Evolutionary conservation across 2,888 invertebrate species (phyloP), one percentile per base, ranked within the genome.

Genomic region (Aelia acuminata): DNA sequence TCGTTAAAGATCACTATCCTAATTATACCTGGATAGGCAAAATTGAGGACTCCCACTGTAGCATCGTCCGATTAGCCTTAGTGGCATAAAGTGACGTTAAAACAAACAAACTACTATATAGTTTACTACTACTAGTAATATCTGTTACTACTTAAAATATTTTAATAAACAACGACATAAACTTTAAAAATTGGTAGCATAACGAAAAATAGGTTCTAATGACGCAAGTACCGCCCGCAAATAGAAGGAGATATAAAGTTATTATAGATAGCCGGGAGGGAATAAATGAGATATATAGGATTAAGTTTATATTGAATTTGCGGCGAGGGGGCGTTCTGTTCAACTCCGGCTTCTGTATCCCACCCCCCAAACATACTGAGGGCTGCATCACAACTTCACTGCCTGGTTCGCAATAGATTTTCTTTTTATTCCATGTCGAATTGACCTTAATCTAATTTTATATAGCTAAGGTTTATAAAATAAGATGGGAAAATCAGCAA

Each of bases 241-340:
- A 70, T 70, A 35, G 63, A 70, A 70, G 26, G 13, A 57, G 63
- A 31, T 18, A 70, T 70, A 70, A 70, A 70, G 63, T 70, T 70
- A 70, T 70, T 70, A 70, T 31, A 70, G 15, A 70, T 70, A 70
- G 63, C 63, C 63, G 63, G 63, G 35, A 70, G 63, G 63, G 35
- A 70, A 70, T 70, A 70, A 70, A 70, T 70, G 63, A 70, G 63
- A 70, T 70, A 70, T 70, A 70, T 70, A 70, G 63, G 63, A 70
- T 70, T 70, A 70, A 70, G 63, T 70, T 70, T 70, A 70, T 70
- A 70, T 70, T 70, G 63, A 70, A 70, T 70, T 70, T 70, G 63
- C 35, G 63, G 63, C 35, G 63, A 57, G 57, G 63, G 63, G 35
- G 63, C 26, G 31, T 8, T 7, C 35, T 70, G 31, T 70, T 70